phyloP scores from a whole-genome alignment of 2,113 vertebrate species.

The Ailuropoda melanoleuca region DNA sequence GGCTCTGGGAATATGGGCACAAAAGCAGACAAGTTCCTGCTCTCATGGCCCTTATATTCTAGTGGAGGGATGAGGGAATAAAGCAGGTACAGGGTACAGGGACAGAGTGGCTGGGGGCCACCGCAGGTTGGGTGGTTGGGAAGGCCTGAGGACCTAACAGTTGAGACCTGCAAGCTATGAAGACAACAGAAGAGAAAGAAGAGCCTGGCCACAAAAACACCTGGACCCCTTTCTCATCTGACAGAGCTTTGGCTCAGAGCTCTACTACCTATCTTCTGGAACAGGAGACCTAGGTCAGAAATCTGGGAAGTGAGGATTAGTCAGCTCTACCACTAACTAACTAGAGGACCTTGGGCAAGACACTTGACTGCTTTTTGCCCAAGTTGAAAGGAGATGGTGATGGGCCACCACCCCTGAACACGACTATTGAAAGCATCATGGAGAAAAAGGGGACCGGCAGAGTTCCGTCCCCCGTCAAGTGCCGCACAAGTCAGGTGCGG shows the following conservation, averaged over 20 bases:
- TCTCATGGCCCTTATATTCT: neutral
- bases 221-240: fast-evolving
- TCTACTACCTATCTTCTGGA: neutral
- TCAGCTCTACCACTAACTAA: neutral
- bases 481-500: neutral
- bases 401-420: neutral
- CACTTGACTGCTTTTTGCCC: neutral
- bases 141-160: neutral
- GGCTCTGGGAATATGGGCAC: neutral
- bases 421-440: fast-evolving
- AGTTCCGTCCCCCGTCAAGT: neutral
- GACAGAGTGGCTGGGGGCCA: neutral
- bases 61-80: neutral
- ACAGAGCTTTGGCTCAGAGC: neutral
- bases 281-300: neutral
- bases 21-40: neutral
- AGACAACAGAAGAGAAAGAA: neutral
- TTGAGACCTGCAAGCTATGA: neutral
- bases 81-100: neutral
- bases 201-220: neutral
- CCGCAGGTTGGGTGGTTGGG: neutral
- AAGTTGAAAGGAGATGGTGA: neutral
- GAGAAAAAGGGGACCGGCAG: neutral
- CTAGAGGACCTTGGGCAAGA: neutral
- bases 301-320: neutral